A percentile compares a stretch with the other conserved stretches of the same genome.
Evolutionary conservation across 2,797 vertebrate species (phyloP).

Genomic region (Rhinatrema bivittatum): DNA sequence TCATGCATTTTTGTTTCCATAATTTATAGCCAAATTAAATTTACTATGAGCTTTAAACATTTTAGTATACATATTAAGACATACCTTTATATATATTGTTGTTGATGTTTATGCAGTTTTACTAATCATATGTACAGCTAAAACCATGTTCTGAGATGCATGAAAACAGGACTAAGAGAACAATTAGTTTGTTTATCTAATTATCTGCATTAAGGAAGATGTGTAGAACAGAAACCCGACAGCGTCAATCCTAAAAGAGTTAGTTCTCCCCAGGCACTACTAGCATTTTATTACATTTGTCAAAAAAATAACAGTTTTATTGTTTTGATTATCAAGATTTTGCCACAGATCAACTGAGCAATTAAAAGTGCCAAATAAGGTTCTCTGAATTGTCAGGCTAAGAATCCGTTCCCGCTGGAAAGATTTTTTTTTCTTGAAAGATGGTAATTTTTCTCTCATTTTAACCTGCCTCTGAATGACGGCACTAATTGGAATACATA

Average conservation of each 20-base stretch:
- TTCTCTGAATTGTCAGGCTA: conserved; percentile 68
- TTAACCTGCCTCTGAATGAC: conserved; percentile 39
- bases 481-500: conserved; percentile 62
- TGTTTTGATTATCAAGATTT: conserved; percentile 77
- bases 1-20: too few relatives aligned
- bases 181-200: conserved; percentile 26
- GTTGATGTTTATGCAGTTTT: conserved; percentile 1
- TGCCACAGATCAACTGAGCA: conserved; percentile 81
- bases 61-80: conserved; percentile 10
- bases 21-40: too few relatives aligned
- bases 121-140: too few relatives aligned
- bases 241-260: conserved; percentile 25
- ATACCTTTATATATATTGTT: conserved; percentile 14
- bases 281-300: conserved; percentile 79
- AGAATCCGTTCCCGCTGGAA: conserved; percentile 64
- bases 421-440: conserved; percentile 65
- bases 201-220: conserved; percentile 36
- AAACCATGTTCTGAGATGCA: too few relatives aligned
- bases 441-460: conserved; percentile 49
- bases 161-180: conserved; percentile 21
- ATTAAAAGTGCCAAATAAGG: conserved; percentile 87
- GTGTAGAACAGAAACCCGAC: conserved; percentile 31
- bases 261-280: conserved; percentile 45
- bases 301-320: conserved; percentile 69
- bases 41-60: background rate